Evolutionary conservation across 1,140 invertebrate species (phyloP), one percentile per base, ranked within the genome.

Genomic region (Drosophila persimilis): DNA sequence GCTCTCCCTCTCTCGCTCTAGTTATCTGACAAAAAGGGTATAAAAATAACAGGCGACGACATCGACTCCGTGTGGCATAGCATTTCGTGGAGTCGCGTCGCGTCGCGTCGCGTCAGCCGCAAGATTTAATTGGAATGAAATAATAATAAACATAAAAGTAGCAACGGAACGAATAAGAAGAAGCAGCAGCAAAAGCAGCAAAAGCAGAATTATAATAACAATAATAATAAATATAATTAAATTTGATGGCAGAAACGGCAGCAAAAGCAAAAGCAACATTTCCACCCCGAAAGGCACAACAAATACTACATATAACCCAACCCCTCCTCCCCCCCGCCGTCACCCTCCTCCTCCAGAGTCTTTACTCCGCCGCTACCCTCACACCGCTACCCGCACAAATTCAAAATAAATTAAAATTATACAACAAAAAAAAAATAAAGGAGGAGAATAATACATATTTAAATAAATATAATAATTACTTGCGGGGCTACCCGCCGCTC

Each of bases 221-320:
- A 86, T 79, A 88, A 86, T 83, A 86, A 86, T 86, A 86, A 86
- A 86, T 88, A 86, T 86, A 86, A 86, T 88, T 86, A 88, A 83
- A 88, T 83, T 88, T 86, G 69, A 88, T 83, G 83, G 62, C 70
- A 59, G 63, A 54, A 58, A 48, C 53, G 26, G 65, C 45, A 20
- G 60, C 26, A 24, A 24, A 24, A 26, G 8, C 51, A 31, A 31
- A n/a, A 35, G 45, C 31, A 72, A 72, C 56, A 70, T 73, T 69
- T 64, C 35, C 45, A 70, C 50, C 57, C 66, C n/a, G 1, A 22
- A 29, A 24, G 31, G 17, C 17, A 47, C 45, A 20, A 6, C 15
- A 26, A 41, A 9, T 51, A 9, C 26, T 15, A 9, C 43, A 35
- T 13, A 15, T 17, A 9, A 11, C 59, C 29, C 22, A 24, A 6